Conservation (phyloP, 1,140 invertebrate genomes). For the Aricia agestis region DNA sequence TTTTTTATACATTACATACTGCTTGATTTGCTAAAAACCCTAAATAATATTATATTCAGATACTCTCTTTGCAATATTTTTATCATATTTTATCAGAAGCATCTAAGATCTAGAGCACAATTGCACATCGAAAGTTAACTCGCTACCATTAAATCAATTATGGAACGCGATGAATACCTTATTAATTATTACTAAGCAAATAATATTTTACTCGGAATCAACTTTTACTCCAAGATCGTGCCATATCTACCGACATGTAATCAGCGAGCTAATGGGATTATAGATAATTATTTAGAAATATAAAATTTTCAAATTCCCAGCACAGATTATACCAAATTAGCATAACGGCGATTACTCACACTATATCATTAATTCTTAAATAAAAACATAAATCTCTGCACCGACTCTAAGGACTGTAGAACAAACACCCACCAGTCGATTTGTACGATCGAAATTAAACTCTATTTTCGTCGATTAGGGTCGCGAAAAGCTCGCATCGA, state of each 20-base stretch:
- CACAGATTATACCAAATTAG: slow-evolving; percentile 67
- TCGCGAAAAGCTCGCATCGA: slow-evolving; percentile 35
- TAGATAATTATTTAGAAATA: slow-evolving; percentile 22
- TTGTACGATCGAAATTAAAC: slow-evolving; percentile 42
- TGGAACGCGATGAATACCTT: slow-evolving; percentile 16
- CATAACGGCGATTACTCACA: slow-evolving; percentile 70
- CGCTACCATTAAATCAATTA: slow-evolving; percentile 16
- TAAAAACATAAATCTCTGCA: slow-evolving; percentile 73
- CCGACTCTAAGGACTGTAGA: slow-evolving; percentile 63
- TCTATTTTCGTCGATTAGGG: slow-evolving; percentile 38
- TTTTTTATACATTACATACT: too few species aligned
- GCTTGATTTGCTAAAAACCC: too few species aligned
- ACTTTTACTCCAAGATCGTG: slow-evolving; percentile 5
- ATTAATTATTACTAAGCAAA: slow-evolving; percentile 1
- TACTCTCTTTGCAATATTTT: too few species aligned
- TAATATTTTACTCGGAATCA: not conserved
- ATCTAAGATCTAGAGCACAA: not conserved
- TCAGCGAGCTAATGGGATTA: slow-evolving; percentile 18
- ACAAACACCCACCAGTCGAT: slow-evolving; percentile 62
- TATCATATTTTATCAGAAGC: not conserved
- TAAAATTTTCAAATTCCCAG: slow-evolving; percentile 41
- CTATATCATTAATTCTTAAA: slow-evolving; percentile 72
- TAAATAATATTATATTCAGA: not conserved
- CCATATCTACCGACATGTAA: not conserved
- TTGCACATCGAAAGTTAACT: slow-evolving; percentile 3